phyloP scores from a whole-genome alignment of 1,140 invertebrate species.

The Leguminivora glycinivorella region DNA sequence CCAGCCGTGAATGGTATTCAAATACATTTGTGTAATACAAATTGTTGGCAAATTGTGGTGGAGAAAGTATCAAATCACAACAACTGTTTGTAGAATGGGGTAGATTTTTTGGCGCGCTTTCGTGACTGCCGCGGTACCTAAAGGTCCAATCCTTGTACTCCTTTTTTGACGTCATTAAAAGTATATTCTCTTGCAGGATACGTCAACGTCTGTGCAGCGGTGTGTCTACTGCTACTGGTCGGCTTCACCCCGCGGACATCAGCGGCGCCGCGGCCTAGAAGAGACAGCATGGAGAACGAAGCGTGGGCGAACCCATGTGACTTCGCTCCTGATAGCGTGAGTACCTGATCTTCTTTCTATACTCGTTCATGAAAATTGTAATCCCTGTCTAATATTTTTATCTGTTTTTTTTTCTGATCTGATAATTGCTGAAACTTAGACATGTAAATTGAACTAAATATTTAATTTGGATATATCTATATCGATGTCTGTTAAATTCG shows the following conservation, averaged over 20 bases:
- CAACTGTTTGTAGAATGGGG: too few relatives aligned
- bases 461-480: too few relatives aligned
- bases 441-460: too few relatives aligned
- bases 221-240: slow-evolving; percentile 62
- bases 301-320: slow-evolving; percentile 67
- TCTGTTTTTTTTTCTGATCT: neutral
- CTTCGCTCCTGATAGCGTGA: slow-evolving; percentile 52
- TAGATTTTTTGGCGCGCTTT: too few relatives aligned
- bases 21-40: too few relatives aligned
- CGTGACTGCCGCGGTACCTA: neutral
- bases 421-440: too few relatives aligned
- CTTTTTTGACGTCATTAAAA: slow-evolving; percentile 1
- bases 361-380: neutral
- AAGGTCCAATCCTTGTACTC: neutral
- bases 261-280: slow-evolving; percentile 55
- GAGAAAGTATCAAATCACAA: too few relatives aligned
- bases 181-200: slow-evolving; percentile 50
- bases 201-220: slow-evolving; percentile 72
- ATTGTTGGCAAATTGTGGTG: too few relatives aligned
- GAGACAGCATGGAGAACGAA: slow-evolving; percentile 56
- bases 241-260: slow-evolving; percentile 55
- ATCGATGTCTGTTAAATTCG: too few relatives aligned
- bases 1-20: too few relatives aligned
- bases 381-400: neutral
- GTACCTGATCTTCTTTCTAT: slow-evolving; percentile 30